Conservation (phyloP, 2,797 vertebrate species). For the Lemur catta region DNA sequence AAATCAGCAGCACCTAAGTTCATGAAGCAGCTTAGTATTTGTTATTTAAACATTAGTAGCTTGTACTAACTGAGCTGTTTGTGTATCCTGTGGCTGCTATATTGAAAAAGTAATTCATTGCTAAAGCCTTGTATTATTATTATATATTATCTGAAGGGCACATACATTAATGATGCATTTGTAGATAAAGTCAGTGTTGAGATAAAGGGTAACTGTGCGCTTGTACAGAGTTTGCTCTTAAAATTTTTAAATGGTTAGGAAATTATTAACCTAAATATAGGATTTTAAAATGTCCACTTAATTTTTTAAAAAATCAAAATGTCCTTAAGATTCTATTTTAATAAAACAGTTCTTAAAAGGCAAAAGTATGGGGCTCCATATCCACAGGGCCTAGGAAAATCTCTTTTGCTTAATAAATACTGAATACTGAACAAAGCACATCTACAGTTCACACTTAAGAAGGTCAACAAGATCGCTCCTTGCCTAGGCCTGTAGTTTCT, state of each 20-base stretch:
- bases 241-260: not conserved
- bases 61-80: slow-evolving; percentile 27
- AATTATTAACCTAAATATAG: not conserved
- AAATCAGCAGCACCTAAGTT: not conserved
- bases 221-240: not conserved
- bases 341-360: not conserved
- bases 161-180: not conserved
- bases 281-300: not conserved
- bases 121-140: not conserved
- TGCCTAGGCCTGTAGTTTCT: not conserved
- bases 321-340: not conserved
- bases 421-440: too few relatives aligned
- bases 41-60: not conserved
- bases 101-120: not conserved
- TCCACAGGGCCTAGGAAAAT: not conserved
- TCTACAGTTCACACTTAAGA: too few relatives aligned
- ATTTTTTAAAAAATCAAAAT: not conserved
- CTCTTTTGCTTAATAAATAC: not conserved
- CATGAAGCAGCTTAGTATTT: slow-evolving; percentile 2
- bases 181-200: not conserved
- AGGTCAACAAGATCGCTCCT: not conserved
- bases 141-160: not conserved
- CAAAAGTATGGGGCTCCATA: not conserved
- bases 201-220: not conserved
- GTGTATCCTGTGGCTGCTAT: not conserved